A percentile compares a stretch with the other conserved stretches of the same genome.
Conservation (phyloP, 1,140 invertebrate genomes). For the Drosophila rufa region DNA sequence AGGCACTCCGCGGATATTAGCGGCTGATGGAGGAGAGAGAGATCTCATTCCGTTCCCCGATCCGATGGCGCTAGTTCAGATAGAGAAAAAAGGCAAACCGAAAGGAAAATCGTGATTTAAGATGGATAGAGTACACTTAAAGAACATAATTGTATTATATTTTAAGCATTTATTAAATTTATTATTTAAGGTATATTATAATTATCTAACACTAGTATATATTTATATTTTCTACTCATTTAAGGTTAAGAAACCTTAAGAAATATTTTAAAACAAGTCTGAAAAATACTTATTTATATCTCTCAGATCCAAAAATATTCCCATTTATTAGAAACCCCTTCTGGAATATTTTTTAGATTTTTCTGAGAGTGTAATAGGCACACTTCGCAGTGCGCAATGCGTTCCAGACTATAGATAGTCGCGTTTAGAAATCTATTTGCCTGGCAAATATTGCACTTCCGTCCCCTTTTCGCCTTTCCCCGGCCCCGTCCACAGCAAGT, state of each 20-base stretch:
- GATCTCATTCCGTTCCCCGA: constrained; percentile 17
- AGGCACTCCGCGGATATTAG: constrained; percentile 56
- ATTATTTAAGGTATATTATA: too few relatives aligned
- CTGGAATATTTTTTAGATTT: neutral
- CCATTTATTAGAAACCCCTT: fast-evolving
- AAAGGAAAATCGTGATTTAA: neutral
- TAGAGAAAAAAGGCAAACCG: neutral
- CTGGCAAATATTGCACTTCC: constrained; percentile 77
- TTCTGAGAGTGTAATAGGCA: constrained; percentile 9
- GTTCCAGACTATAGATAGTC: constrained; percentile 36
- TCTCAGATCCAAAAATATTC: neutral
- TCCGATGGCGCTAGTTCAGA: constrained; percentile 18
- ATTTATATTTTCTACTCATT: too few relatives aligned
- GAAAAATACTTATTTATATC: neutral
- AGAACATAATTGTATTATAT: neutral
- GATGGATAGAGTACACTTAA: constrained; percentile 4
- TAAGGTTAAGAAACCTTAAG: neutral
- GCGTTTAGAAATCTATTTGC: constrained; percentile 77
- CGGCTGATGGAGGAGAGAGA: neutral
- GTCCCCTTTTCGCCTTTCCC: constrained; percentile 5
- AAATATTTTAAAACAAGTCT: neutral
- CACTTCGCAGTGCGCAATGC: constrained; percentile 16
- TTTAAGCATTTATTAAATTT: too few relatives aligned
- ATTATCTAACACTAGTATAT: neutral
- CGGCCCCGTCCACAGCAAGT: neutral